Evolutionary conservation across 2,113 vertebrate species (phyloP), one percentile per base, ranked within the genome.

Genomic region (Gorsachius goisagi): DNA sequence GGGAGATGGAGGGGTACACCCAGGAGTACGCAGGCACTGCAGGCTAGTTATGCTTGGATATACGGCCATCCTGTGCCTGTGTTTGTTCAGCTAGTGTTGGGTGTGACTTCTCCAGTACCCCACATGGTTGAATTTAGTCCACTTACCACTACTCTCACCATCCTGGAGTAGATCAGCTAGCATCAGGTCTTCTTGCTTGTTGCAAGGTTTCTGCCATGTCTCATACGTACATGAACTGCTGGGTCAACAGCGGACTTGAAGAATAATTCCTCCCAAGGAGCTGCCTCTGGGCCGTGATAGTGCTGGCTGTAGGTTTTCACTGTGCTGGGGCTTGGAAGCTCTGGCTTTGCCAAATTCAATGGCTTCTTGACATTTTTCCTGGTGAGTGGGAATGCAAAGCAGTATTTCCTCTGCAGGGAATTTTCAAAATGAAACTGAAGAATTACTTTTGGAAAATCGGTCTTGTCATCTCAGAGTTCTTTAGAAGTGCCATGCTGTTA

Each of bases 391-490:
- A 89, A 88, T 85, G 75, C 89, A 93, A 91, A 94, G 41, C 19
- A 24, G 33, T 88, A 85, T 90, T 95, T 89, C 12, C 45, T 94
- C 69, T 81, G 23, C 41, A 52, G 81, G 44, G 60, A 87, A 93
- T 91, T 90, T 96, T 95, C 67, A 95, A 93, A 96, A 83, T 59
- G 62, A 90, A 94, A 78, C 79, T 84, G 72, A 94, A 97, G 85
- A 91, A 84, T 86, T 78, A 45, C 63, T 91, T 94, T 44, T 94
- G 80, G 71, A 96, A 83, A 90, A 88, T 96, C 53, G 28, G 58
- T 82, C 88, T 82, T 90, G 94, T 87, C 64, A 91, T 91, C 73
- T 94, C 47, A n/a, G 26, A 87, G 35, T 91, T 95, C 69, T 97
- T 87, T 68, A 44, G 28, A 93, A 81, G 39, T 93, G 52, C 69